phyloP scores from a whole-genome alignment of 1,140 invertebrate genomes.

The Frieseomelitta varia region DNA sequence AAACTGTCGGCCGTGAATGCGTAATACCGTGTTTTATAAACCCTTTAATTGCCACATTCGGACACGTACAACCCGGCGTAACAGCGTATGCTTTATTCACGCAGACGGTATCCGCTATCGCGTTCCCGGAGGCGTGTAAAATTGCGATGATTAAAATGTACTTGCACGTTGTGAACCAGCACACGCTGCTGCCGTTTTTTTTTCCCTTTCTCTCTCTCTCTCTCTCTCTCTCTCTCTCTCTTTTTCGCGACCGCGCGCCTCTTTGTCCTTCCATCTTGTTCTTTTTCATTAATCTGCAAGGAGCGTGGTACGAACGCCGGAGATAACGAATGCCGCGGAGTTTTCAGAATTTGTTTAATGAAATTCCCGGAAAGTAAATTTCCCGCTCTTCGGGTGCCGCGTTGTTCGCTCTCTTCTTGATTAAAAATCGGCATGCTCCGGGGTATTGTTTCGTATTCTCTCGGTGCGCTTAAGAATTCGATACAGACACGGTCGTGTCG shows the following conservation, averaged over 20 bases:
- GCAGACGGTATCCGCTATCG: conserved; percentile 33
- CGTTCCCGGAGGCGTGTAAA: conserved; percentile 23
- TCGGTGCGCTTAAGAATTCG: background rate
- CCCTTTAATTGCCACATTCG: conserved; percentile 49
- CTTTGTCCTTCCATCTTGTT: background rate
- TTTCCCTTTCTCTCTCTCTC: background rate
- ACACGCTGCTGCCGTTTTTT: background rate
- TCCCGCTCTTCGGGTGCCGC: background rate
- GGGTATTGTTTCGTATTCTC: background rate
- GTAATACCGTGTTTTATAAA: conserved; percentile 46
- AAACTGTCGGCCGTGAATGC: conserved; percentile 26
- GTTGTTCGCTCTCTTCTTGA: conserved; percentile 5
- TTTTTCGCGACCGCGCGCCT: too few relatives aligned
- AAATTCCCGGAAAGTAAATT: conserved; percentile 16
- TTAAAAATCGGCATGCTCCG: conserved; percentile 10
- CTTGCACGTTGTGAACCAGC: background rate
- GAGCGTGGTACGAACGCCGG: conserved; percentile 2
- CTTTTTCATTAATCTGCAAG: conserved; percentile 14
- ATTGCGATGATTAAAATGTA: conserved; percentile 52
- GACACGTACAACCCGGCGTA: conserved; percentile 6
- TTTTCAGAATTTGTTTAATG: conserved; percentile 37
- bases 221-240: background rate
- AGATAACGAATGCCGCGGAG: too few relatives aligned
- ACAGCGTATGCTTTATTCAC: conserved; percentile 35
- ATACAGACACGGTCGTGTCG: background rate